Evolutionary conservation across 2,797 vertebrate genomes (phyloP), one percentile per base, ranked within the genome.

Genomic region (Tolypeutes matacus): DNA sequence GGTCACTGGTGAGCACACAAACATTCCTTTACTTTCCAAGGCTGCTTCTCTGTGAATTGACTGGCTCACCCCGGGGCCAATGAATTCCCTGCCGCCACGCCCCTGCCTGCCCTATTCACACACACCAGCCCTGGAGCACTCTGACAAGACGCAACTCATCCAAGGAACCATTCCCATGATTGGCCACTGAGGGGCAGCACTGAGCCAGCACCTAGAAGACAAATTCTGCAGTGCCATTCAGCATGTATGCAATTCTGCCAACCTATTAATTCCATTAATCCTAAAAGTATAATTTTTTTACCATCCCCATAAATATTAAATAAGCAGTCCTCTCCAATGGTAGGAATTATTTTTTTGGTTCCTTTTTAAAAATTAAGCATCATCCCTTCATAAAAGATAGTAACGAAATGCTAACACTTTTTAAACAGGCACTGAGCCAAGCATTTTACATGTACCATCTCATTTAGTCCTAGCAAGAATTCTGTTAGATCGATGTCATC

Each of bases 171-270:
- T 85, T 96, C 73, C 67, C 34, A 27, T 0, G 51, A 42, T 13
- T 14, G 58, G 42, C 83, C 97, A 94, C 94, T 39, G 5, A 4
- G 67, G 4, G 75, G 81, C 96, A 97, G 93, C 92, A 93, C 58
- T 64, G 88, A 96, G 77, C 64, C 87, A 70, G 7, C 7, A 39
- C 29, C 81, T 7, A 72, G 46, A 73, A 87, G 67, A 80, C 70
- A 80, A 51, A 51, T 76, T 76, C 7, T 29, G 76, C 62, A 67
- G 51, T 76, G 29, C 3, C 25, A 25, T 23, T n/a, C 46, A 18
- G 23, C 6, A 10, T 9, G 15, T 29, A 15, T 21, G 36, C 27
- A 92, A 65, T 72, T 73, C 64, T 89, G 82, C 67, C 42, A 58
- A 73, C 23, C 51, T 15, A 36, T 42, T 88, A 75, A 93, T 75